These are phyloP conservation scores for Chascanopsetta lugubris DNA, from an alignment of 2,113 vertebrate genomes.

Conservation along the genomic window DNA sequence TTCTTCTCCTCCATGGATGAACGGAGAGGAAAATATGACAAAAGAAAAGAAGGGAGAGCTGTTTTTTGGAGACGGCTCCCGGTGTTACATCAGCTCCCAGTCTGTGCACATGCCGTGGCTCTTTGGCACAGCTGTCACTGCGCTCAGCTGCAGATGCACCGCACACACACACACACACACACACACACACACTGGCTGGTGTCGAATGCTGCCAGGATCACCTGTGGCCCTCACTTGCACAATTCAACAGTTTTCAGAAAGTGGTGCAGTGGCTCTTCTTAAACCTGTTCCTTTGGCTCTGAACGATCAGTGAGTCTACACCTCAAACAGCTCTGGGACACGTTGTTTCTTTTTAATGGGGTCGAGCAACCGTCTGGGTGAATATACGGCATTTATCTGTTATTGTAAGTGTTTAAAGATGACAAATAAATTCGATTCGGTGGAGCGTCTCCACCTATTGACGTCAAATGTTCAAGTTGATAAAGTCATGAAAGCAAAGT, in stretches of 20 bases:
- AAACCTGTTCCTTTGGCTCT: no score
- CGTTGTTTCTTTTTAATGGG: no score
- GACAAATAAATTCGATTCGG: no score
- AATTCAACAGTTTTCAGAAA: background rate
- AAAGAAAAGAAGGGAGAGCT: slow-evolving; percentile 30
- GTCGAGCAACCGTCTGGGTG: no score
- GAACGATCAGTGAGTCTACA: no score
- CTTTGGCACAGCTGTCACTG: slow-evolving; percentile 66
- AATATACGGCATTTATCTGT: no score
- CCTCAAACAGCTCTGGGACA: no score
- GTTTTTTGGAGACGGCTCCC: slow-evolving; percentile 27
- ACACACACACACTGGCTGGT: slow-evolving; percentile 27
- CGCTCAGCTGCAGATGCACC: slow-evolving; percentile 54
- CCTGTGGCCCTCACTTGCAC: slow-evolving; percentile 59
- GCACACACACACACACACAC: no score
- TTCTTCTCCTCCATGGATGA: slow-evolving; percentile 2
- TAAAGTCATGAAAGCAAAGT: no score
- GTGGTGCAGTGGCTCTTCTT: background rate
- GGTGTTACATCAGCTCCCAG: slow-evolving; percentile 36
- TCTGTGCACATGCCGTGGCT: slow-evolving; percentile 29
- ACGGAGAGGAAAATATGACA: background rate
- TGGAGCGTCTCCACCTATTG: no score
- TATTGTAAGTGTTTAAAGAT: no score
- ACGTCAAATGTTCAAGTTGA: no score
- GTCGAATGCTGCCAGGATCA: slow-evolving; percentile 62